Conservation (phyloP, 64 coral and sea anemone species). For the Pocillopora verrucosa region DNA sequence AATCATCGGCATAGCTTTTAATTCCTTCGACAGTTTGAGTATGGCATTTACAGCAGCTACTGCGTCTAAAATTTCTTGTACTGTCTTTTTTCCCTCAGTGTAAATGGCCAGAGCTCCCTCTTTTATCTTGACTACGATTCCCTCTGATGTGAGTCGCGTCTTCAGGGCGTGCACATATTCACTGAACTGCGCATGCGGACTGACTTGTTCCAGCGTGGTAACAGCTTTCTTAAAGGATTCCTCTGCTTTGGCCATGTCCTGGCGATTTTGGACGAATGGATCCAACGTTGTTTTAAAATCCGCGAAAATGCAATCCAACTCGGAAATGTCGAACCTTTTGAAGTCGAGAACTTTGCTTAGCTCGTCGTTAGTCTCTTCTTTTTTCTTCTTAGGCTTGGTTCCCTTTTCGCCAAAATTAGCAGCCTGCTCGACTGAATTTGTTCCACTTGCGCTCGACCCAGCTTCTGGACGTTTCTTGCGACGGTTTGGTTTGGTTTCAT, state of each 20-base stretch:
- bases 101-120: conserved; percentile 67
- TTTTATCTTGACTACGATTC: conserved; percentile 83
- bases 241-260: conserved; percentile 71
- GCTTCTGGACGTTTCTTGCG: not conserved
- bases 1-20: conserved; percentile 71
- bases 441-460: not conserved
- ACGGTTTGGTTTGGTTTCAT: too few relatives aligned
- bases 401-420: too few relatives aligned
- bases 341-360: conserved; percentile 43
- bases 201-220: conserved; percentile 53
- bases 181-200: conserved; percentile 51
- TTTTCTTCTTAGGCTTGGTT: not conserved
- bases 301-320: conserved; percentile 73
- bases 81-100: conserved; percentile 44
- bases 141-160: conserved; percentile 66
- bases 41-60: conserved; percentile 63
- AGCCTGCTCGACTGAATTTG: too few relatives aligned
- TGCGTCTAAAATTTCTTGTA: conserved; percentile 48
- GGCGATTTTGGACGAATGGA: conserved; percentile 82
- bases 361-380: not conserved
- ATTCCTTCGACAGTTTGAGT: conserved; percentile 55
- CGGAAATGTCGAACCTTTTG: conserved; percentile 67
- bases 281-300: conserved; percentile 67
- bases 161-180: conserved; percentile 79
- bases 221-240: conserved; percentile 81